Evolutionary conservation across 2,888 invertebrate species (phyloP).

Genomic region (Eumacrocentrus americanus): DNA sequence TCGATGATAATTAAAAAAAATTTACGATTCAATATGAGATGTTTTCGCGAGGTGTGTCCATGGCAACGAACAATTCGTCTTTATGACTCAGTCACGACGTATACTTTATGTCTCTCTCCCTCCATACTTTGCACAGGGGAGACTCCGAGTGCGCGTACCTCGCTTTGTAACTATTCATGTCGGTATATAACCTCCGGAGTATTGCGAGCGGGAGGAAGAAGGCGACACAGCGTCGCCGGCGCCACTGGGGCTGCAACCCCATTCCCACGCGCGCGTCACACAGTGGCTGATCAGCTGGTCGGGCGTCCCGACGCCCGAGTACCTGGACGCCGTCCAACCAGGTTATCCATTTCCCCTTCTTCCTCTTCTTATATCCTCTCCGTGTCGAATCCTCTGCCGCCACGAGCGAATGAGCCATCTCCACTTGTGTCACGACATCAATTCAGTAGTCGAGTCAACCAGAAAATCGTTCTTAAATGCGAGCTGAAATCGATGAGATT

Average conservation of each 20-base stretch:
- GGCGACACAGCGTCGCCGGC: conserved; percentile 46
- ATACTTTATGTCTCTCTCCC: conserved; percentile 14
- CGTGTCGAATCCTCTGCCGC: neutral
- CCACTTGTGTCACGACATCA: conserved; percentile 34
- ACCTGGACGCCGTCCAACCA: conserved; percentile 59
- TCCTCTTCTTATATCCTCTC: conserved; percentile 24
- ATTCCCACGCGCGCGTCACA: conserved; percentile 43
- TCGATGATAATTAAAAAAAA: conserved; percentile 19
- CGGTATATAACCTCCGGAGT: conserved; percentile 12
- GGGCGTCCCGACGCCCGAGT: conserved; percentile 30
- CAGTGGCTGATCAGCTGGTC: conserved; percentile 56
- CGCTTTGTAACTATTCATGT: conserved; percentile 15
- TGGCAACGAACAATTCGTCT: conserved; percentile 55
- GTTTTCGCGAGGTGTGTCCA: conserved; percentile 50
- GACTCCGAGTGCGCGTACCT: neutral
- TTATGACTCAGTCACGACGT: conserved; percentile 47
- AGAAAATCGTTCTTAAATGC: conserved; percentile 32
- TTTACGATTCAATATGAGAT: conserved; percentile 51
- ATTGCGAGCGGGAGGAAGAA: conserved; percentile 16
- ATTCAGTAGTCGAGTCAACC: conserved; percentile 35
- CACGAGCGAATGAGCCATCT: neutral
- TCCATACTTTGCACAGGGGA: conserved; percentile 2
- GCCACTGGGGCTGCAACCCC: conserved; percentile 54
- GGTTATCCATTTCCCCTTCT: conserved; percentile 49
- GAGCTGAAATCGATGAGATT: no score